A percentile compares a stretch with the other conserved stretches of the same genome.
Conservation (phyloP, 2,888 invertebrate genomes). For the Cantharis lateralis region DNA sequence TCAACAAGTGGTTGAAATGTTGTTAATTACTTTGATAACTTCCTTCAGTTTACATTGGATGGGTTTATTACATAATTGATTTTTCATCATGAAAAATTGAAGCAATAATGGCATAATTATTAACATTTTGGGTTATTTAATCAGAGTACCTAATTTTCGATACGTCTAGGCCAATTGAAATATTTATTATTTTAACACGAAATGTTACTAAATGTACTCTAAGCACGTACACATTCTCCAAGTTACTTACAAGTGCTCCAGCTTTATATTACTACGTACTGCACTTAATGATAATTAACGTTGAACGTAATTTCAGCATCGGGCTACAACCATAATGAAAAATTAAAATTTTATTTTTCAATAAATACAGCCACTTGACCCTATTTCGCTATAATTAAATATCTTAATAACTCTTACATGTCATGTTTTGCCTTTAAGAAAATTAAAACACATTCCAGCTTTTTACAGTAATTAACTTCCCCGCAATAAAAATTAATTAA, state of each 20-base stretch:
- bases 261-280: slow-evolving; percentile 15
- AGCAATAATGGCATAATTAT: background rate
- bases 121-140: background rate
- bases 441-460: background rate
- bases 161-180: background rate
- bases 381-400: background rate
- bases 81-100: background rate
- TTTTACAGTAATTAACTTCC: background rate
- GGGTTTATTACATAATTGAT: background rate
- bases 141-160: background rate
- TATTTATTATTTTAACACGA: slow-evolving; percentile 9
- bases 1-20: background rate
- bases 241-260: slow-evolving; percentile 16
- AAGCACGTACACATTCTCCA: slow-evolving; percentile 14
- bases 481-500: background rate
- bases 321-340: background rate
- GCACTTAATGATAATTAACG: slow-evolving; percentile 15
- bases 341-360: background rate
- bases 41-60: background rate
- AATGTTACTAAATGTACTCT: slow-evolving; percentile 8
- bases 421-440: background rate
- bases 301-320: slow-evolving; percentile 1
- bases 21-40: background rate
- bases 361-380: background rate
- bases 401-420: background rate